Conservation (phyloP, 2,888 invertebrate genomes). For the Dynastes tityus region DNA sequence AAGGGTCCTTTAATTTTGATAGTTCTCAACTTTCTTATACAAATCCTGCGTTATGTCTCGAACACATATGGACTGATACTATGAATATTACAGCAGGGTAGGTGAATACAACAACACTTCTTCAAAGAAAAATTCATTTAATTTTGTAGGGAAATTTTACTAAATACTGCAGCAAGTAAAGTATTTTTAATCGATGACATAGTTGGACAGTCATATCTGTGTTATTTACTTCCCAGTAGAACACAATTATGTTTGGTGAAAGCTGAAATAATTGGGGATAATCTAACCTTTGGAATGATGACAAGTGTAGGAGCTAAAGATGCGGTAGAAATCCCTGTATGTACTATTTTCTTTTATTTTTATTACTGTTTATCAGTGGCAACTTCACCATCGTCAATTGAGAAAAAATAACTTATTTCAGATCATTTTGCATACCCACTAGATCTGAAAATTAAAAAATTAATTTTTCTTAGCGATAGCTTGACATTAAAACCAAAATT, state of each 20-base stretch:
- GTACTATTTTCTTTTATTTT: slow-evolving; percentile 56
- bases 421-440: too few relatives aligned
- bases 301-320: slow-evolving; percentile 86
- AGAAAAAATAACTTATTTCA: too few relatives aligned
- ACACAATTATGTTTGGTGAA: slow-evolving; percentile 80
- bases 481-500: too few relatives aligned
- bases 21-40: slow-evolving; percentile 62
- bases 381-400: too few relatives aligned
- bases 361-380: slow-evolving; percentile 41
- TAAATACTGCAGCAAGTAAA: slow-evolving; percentile 77
- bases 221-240: slow-evolving; percentile 80
- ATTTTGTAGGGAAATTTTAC: slow-evolving; percentile 67
- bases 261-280: slow-evolving; percentile 78
- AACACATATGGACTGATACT: slow-evolving; percentile 91
- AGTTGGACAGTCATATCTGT: slow-evolving; percentile 88
- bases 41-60: slow-evolving; percentile 89
- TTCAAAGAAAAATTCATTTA: slow-evolving; percentile 1
- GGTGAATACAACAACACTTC: background rate
- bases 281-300: slow-evolving; percentile 83
- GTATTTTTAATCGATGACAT: slow-evolving; percentile 90
- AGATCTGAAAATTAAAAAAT: too few relatives aligned
- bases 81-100: slow-evolving; percentile 53
- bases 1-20: slow-evolving; percentile 68
- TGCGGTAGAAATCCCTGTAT: slow-evolving; percentile 84
- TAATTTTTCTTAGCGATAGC: too few relatives aligned